Evolutionary conservation across 2,113 vertebrate genomes (phyloP), one percentile per base, ranked within the genome.

Genomic region (Pseudorectes ferrugineus): DNA sequence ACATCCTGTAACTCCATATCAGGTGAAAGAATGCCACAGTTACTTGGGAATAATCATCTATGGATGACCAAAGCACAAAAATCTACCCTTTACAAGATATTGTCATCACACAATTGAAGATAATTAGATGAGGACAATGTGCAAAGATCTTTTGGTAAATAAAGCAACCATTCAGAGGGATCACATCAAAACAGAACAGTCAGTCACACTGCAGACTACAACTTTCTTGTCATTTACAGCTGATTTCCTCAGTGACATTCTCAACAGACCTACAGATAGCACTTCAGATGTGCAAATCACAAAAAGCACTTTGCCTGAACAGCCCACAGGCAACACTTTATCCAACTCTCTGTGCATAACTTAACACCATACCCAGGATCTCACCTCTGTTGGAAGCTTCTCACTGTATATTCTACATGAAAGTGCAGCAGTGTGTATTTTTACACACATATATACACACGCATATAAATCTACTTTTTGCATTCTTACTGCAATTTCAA

Each of bases 381-480:
- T 75, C 75, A 75, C 3, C 17, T 40, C 42, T 43, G 5, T 8
- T 75, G 46, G 72, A 92, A 88, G 31, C 40, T 73, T 81, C 58
- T 78, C 45, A 12, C 18, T 76, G 19, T 13, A 40, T 12, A 42
- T 55, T 67, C 36, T 42, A n/a, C 52, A 43, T 10, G n/a, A 18
- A 45, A 63, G 35, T 23, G 31, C 42, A 94, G 18, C 12, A 43
- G 21, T 2, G 10, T 51, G 13, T 21, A 29, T 25, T 25, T 16
- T 20, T 35, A 57, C 6, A 54, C 4, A 8, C 14, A 42, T 1
- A 43, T 8, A 55, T 0, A 31, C 3, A 18, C 19, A 29, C 1
- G 38, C 12, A 58, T 0, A 25, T 8, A 33, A 9, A 55, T 14
- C 17, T 52, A 9, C 20, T 33, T 61, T 71, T 55, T 35, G 25